phyloP scores from a whole-genome alignment of 1,140 invertebrate species.

The Pseudomyrmex sp. region DNA sequence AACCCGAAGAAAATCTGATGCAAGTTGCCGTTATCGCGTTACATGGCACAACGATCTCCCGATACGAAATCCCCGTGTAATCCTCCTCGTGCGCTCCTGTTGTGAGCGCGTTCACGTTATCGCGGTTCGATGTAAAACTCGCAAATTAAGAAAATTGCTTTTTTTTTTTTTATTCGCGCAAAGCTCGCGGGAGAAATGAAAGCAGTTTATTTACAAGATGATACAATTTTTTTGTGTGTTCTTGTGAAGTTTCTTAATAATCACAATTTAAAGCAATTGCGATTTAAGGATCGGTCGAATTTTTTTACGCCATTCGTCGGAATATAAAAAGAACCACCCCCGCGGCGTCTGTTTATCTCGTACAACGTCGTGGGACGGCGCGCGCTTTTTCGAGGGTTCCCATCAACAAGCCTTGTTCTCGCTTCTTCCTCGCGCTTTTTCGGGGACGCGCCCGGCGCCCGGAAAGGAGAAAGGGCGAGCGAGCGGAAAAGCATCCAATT shows the following conservation, averaged over 20 bases:
- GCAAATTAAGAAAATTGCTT: no score
- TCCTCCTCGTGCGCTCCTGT: no score
- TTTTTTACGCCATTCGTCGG: no score
- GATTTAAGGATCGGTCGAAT: no score
- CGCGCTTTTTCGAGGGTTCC: constrained; percentile 33
- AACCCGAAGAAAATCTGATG: background rate
- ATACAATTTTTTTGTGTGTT: background rate
- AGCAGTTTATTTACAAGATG: no score
- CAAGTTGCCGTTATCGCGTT: background rate
- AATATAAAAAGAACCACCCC: background rate
- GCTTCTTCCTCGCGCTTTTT: constrained; percentile 41
- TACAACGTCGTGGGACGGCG: background rate
- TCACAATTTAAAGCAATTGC: background rate
- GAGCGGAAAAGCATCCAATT: constrained; percentile 71
- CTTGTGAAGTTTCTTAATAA: background rate
- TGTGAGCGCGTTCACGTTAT: no score
- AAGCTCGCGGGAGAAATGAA: no score
- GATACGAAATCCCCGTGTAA: background rate
- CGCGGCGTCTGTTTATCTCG: background rate
- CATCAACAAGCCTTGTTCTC: background rate
- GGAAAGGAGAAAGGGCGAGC: background rate
- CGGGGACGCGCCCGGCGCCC: background rate
- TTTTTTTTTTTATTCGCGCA: no score
- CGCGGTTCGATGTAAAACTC: no score
- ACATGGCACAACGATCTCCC: background rate